A percentile compares a stretch with the other conserved stretches of the same genome.
These are phyloP conservation scores for Rhopalosiphum padi DNA, from an alignment of 1,140 invertebrate species.

Conservation along the genomic window DNA sequence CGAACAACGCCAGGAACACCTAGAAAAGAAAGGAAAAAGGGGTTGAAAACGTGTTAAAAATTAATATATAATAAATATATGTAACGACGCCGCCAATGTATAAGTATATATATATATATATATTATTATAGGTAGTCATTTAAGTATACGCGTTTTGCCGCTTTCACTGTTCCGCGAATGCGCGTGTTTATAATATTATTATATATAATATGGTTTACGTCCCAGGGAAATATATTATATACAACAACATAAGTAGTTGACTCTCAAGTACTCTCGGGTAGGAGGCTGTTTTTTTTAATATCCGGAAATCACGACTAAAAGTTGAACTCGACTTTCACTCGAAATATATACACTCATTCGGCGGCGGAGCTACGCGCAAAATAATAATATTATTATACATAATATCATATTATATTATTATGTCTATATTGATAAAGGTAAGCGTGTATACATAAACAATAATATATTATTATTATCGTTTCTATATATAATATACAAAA, in stretches of 20 bases:
- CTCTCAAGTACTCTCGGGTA: not conserved
- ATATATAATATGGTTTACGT: slow-evolving; percentile 1
- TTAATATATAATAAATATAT: not conserved
- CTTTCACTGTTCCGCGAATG: not conserved
- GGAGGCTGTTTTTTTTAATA: slow-evolving; percentile 32
- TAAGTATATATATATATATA: not conserved
- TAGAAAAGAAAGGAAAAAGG: not conserved
- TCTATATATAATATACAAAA: not conserved
- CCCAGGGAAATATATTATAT: not conserved
- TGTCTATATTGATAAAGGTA: not conserved
- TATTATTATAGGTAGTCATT: not conserved
- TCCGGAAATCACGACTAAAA: slow-evolving; percentile 58
- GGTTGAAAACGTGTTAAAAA: not conserved
- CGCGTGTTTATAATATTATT: not conserved
- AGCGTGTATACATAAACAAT: not conserved
- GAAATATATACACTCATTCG: not conserved
- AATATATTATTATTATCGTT: not conserved
- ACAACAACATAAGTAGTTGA: not conserved
- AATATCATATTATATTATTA: not conserved
- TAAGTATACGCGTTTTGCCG: not conserved
- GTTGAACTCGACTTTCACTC: slow-evolving; percentile 53
- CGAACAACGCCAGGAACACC: slow-evolving; percentile 51
- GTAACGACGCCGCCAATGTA: not conserved
- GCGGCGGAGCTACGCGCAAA: not conserved
- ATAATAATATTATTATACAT: not conserved